Conservation (phyloP, 2,797 vertebrate species). For the Enteromius argenteus region DNA sequence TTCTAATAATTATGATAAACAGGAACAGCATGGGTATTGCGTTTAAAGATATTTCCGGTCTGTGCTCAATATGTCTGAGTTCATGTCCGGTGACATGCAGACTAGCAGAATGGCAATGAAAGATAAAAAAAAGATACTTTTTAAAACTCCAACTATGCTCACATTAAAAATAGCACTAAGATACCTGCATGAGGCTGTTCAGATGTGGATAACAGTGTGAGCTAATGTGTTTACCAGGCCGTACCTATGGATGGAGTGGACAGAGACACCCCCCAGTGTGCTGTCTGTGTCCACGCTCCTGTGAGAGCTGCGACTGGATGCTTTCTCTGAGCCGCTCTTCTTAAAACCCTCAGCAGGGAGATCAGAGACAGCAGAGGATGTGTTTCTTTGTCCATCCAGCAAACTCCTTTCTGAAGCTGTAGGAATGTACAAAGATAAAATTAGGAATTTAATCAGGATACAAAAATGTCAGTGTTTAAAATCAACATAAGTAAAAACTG, state of each 20-base stretch:
- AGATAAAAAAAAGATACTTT: too few relatives aligned
- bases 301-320: constrained; percentile 72
- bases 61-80: not conserved
- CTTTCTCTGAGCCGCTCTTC: constrained; percentile 73
- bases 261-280: constrained; percentile 79
- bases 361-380: constrained; percentile 77
- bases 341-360: constrained; percentile 76
- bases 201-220: not conserved
- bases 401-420: constrained; percentile 77
- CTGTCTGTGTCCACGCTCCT: constrained; percentile 77
- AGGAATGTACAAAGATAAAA: not conserved
- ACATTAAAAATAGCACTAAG: not conserved
- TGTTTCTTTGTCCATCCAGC: constrained; percentile 80
- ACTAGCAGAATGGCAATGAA: constrained; percentile 2
- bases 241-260: constrained; percentile 85
- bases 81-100: constrained; percentile 2
- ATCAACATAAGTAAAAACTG: not conserved
- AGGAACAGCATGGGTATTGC: not conserved
- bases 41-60: constrained; percentile 21
- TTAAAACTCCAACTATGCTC: not conserved
- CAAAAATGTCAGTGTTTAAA: constrained; percentile 7
- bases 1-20: constrained; percentile 23
- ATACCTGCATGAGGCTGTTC: not conserved
- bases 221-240: not conserved
- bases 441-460: not conserved